phyloP scores from a whole-genome alignment of 1,140 invertebrate genomes.

The Venustaconcha ellipsiformis region DNA sequence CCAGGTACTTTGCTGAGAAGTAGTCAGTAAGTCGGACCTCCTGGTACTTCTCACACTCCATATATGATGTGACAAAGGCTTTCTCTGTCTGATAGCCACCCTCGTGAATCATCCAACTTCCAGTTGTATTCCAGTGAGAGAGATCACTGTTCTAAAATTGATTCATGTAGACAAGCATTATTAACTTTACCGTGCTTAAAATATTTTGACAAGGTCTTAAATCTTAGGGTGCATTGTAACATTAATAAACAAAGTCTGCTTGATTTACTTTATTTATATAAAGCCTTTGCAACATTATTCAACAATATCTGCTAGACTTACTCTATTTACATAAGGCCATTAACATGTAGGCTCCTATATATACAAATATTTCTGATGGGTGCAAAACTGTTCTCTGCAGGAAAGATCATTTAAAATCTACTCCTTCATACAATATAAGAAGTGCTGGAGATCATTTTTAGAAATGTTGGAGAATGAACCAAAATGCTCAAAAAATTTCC shows the following conservation, averaged over 20 bases:
- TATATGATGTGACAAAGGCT: slow-evolving; percentile 47
- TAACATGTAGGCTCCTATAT: neutral
- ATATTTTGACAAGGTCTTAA: neutral
- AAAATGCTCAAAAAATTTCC: too few relatives aligned
- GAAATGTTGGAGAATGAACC: too few relatives aligned
- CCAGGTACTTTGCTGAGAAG: slow-evolving; percentile 44
- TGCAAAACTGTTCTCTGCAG: too few relatives aligned
- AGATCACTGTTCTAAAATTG: slow-evolving; percentile 34
- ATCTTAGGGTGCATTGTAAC: neutral
- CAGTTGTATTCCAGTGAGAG: slow-evolving; percentile 45
- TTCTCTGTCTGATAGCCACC: slow-evolving; percentile 51
- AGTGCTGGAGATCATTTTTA: too few relatives aligned
- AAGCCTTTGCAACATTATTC: too few relatives aligned
- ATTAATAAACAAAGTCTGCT: neutral
- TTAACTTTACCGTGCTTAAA: neutral
- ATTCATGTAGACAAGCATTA: neutral
- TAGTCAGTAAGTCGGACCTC: slow-evolving; percentile 40
- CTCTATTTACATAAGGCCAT: neutral
- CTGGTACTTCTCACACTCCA: slow-evolving; percentile 50
- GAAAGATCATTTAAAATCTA: too few relatives aligned
- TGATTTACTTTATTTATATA: neutral
- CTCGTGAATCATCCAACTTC: slow-evolving; percentile 30
- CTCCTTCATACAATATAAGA: too few relatives aligned
- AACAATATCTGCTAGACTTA: too few relatives aligned
- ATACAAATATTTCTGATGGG: too few relatives aligned